phyloP scores from a whole-genome alignment of 35 echinoderm and acorn worm genomes.

The Apostichopus japonicus region DNA sequence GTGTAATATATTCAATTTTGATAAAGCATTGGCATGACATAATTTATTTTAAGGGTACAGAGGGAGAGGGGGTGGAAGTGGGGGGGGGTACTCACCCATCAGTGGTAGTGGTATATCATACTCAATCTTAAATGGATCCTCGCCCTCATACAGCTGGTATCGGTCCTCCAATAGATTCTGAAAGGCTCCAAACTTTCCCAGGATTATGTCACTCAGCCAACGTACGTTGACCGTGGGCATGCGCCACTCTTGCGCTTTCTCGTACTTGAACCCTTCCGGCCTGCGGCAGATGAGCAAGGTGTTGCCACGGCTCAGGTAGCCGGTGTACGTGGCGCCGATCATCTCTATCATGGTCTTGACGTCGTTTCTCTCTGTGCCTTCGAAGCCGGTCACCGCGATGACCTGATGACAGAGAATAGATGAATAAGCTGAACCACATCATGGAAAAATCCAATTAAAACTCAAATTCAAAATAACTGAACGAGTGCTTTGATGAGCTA shows the following conservation, averaged over 20 bases:
- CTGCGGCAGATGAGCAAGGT: slow-evolving; percentile 87
- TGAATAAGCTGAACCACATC: too few relatives aligned
- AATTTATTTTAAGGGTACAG: too few relatives aligned
- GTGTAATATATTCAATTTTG: too few relatives aligned
- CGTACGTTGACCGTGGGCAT: slow-evolving; percentile 87
- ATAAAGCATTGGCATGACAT: too few relatives aligned
- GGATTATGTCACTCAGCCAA: slow-evolving; percentile 89
- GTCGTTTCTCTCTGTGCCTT: slow-evolving; percentile 87
- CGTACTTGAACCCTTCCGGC: slow-evolving; percentile 83
- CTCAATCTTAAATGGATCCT: slow-evolving; percentile 92
- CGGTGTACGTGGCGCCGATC: slow-evolving; percentile 89
- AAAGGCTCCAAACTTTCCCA: slow-evolving; percentile 79
- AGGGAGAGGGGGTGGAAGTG: too few relatives aligned
- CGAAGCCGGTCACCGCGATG: slow-evolving; percentile 95
- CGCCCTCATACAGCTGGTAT: slow-evolving; percentile 83
- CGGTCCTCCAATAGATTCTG: slow-evolving; percentile 62
- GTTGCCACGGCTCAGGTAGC: slow-evolving; percentile 87
- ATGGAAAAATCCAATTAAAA: too few relatives aligned
- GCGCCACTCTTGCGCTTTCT: slow-evolving; percentile 94
- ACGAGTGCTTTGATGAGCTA: too few relatives aligned
- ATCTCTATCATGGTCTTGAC: slow-evolving; percentile 96
- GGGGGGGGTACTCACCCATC: slow-evolving; percentile 76
- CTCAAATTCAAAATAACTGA: too few relatives aligned
- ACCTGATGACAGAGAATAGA: slow-evolving; percentile 59
- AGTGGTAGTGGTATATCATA: slow-evolving; percentile 63